Percentiles rank a stretch among this genome's conserved stretches.
phyloP scores from a whole-genome alignment of 2,797 vertebrate species.

The Bucorvus abyssinicus region DNA sequence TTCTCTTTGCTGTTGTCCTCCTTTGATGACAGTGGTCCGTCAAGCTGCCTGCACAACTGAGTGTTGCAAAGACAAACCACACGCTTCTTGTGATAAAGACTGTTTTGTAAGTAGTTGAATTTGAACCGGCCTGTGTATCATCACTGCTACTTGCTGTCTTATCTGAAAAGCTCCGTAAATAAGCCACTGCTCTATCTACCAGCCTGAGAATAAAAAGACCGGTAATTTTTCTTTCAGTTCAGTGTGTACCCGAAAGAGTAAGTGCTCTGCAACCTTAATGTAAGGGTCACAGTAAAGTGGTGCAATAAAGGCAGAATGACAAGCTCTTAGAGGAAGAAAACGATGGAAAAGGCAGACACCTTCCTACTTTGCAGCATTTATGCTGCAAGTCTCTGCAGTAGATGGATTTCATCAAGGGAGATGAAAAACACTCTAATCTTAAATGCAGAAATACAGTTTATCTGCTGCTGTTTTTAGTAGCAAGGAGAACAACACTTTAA shows the following conservation, averaged over 20 bases:
- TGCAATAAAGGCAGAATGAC: background rate
- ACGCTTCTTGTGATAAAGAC: background rate
- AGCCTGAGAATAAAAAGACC: background rate
- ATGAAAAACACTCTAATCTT: background rate
- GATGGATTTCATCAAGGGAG: background rate
- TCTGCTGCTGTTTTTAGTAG: background rate
- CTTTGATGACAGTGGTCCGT: background rate
- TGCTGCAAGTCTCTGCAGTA: background rate
- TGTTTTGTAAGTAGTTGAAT: background rate
- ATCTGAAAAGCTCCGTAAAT: constrained; percentile 41
- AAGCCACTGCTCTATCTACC: background rate
- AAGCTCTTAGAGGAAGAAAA: background rate
- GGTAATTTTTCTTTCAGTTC: background rate
- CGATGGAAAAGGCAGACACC: background rate
- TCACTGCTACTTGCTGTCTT: constrained; percentile 6
- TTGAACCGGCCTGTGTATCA: background rate
- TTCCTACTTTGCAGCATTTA: background rate
- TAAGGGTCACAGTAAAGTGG: background rate
- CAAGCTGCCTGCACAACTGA: background rate
- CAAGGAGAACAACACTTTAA: background rate
- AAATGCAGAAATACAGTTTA: background rate
- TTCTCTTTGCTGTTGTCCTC: background rate
- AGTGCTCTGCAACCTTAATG: background rate
- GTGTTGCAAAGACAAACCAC: constrained; percentile 30
- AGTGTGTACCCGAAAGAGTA: background rate